Base-by-base conservation (phyloP, 1,140 invertebrate genomes). In the Episyrphus balteatus region DNA sequence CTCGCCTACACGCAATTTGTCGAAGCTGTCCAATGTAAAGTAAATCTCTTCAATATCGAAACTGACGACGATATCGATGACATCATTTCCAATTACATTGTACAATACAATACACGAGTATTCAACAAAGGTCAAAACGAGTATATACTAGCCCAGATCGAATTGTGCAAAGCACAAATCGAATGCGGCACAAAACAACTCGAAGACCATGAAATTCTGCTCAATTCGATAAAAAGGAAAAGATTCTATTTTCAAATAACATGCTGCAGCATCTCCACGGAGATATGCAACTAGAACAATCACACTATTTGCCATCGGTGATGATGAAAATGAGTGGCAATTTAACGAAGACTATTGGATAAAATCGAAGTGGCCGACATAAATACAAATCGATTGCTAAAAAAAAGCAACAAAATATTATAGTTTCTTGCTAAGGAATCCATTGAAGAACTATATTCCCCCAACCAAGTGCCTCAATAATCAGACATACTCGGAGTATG, bases 151-250 rank as follows among this genome's bases (percentile, higher is more conserved):
- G 56, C 61, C 10, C 58, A 66, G 39, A 66, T 61, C 15, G 61
- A 66, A 12, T 45, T 55, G 15, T 12, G 61, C 15, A 58, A 58
- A 13, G 9, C 41, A 5, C 57, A 66, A 17, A 39, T 61, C n/a
- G 61, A 60, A 13, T 41, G 51, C 0, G 45, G 50, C 10, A 44
- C 47, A 6, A 61, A 50, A 39, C 51, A 60, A 19, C 42, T 66
- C 19, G 57, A 63, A 21, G 53, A 53, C 42, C 63, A 66, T 48
- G 59, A 66, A 30, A 40, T 66, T 1, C 44, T 63, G 13, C 42
- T 66, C 0, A 52, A 52, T 13, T 60, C 63, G 1, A 55, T 66
- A 8, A 63, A 61, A 66, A 66, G 36, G 62, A 63, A 10, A 66
- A 66, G 45, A 66, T 66, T 10, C 42, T 62, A 1, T 63, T 55